These are phyloP conservation scores for Geophilus truncorum DNA, from an alignment of 2,888 invertebrate species.

Conservation along the genomic window DNA sequence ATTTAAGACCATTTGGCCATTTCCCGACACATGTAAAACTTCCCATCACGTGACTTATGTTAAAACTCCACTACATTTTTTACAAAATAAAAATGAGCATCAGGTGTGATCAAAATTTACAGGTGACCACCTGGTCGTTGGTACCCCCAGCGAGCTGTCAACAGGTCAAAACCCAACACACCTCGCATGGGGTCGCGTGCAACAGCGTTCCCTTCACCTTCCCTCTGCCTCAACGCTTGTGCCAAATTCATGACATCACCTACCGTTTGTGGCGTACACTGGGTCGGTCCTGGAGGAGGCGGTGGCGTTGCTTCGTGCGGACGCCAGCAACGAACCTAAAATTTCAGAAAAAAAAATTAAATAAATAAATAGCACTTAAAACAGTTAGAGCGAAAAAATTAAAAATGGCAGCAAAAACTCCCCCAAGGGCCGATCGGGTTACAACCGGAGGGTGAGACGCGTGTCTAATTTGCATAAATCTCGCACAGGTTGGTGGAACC, in stretches of 20 bases:
- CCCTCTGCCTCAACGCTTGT: background rate
- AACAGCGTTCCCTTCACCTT: background rate
- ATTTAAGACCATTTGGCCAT: no score
- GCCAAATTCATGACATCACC: background rate
- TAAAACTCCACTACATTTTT: no score
- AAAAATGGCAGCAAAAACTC: slow-evolving; percentile 1
- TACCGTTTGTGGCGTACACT: slow-evolving; percentile 33
- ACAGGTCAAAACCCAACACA: slow-evolving; percentile 8
- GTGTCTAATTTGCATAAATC: slow-evolving; percentile 27
- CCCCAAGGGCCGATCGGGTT: background rate
- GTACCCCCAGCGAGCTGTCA: background rate
- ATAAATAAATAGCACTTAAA: background rate
- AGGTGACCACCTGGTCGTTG: slow-evolving; percentile 3
- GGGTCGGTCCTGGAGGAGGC: slow-evolving; percentile 30
- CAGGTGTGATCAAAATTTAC: slow-evolving; percentile 12
- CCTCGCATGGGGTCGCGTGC: slow-evolving; percentile 20
- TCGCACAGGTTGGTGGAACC: background rate
- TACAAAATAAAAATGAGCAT: background rate
- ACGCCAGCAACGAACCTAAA: slow-evolving; percentile 29
- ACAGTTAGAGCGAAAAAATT: background rate
- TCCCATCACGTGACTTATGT: no score
- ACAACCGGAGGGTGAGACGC: background rate
- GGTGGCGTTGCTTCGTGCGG: slow-evolving; percentile 29
- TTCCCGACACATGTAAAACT: no score
- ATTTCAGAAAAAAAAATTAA: background rate